phyloP scores from a whole-genome alignment of 2,797 vertebrate species.

The Delichon dasypus region DNA sequence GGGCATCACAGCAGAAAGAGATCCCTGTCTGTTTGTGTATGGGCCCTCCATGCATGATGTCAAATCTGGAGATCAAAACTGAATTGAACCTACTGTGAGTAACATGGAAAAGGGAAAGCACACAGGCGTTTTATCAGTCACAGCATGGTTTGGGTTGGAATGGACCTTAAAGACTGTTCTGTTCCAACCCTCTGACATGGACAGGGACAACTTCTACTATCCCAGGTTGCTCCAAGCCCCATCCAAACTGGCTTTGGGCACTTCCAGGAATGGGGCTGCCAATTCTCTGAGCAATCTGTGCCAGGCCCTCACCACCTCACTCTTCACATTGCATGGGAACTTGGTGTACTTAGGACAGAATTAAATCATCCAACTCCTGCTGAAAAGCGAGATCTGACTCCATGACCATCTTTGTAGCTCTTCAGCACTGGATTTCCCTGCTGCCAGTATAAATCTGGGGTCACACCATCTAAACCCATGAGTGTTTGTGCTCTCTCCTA shows the following conservation, averaged over 20 bases:
- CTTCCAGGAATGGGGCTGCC: not conserved
- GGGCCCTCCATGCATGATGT: not conserved
- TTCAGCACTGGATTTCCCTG: not conserved
- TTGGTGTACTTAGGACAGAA: not conserved
- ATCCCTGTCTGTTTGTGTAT: not conserved
- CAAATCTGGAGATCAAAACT: not conserved
- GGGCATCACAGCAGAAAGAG: not conserved
- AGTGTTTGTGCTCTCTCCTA: not conserved
- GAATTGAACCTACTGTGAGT: not conserved
- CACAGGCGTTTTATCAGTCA: not conserved
- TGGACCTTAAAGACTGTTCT: no score
- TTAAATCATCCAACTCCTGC: not conserved
- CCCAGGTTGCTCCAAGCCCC: not conserved
- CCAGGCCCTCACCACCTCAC: not conserved
- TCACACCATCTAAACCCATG: not conserved
- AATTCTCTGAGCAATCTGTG: not conserved
- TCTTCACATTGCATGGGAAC: not conserved
- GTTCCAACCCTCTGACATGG: not conserved
- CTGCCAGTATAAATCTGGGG: not conserved
- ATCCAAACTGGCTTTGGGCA: fast-evolving
- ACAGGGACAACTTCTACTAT: not conserved
- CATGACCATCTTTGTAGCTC: not conserved
- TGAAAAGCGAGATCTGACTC: not conserved
- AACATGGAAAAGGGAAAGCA: not conserved
- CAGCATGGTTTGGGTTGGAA: not conserved